Conservation (phyloP, 2,888 invertebrate genomes). For the Pilophorus perplexus region DNA sequence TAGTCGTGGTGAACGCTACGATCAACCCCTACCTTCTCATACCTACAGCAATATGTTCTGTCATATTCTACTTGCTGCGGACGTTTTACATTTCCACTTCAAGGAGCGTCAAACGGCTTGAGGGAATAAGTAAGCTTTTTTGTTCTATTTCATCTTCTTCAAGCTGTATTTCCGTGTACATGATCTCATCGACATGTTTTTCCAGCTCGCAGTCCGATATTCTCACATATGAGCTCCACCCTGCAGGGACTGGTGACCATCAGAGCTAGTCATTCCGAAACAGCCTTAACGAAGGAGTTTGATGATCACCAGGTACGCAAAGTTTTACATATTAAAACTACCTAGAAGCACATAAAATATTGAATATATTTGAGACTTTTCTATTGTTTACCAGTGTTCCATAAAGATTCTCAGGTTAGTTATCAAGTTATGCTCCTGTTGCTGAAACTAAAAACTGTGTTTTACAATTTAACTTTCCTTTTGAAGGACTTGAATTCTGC, state of each 20-base stretch:
- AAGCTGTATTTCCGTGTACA: not conserved
- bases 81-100: conserved; percentile 77
- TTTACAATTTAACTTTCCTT: too few species aligned
- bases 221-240: conserved; percentile 84
- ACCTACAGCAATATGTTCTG: conserved; percentile 66
- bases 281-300: conserved; percentile 73
- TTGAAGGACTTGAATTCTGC: conserved; percentile 57
- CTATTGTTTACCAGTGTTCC: too few species aligned
- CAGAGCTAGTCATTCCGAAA: conserved; percentile 79
- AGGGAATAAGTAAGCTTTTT: conserved; percentile 58
- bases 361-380: too few species aligned
- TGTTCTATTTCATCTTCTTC: not conserved
- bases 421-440: too few species aligned
- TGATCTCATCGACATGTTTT: not conserved
- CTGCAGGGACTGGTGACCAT: conserved; percentile 88
- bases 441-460: too few species aligned
- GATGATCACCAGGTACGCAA: conserved; percentile 74
- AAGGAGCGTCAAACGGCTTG: conserved; percentile 74
- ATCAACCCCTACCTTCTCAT: conserved; percentile 74
- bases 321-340: too few species aligned
- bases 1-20: conserved; percentile 68
- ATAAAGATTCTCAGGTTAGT: too few species aligned
- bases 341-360: too few species aligned
- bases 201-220: conserved; percentile 88
- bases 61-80: conserved; percentile 72